Evolutionary conservation across 2,888 invertebrate species (phyloP), one percentile per base, ranked within the genome.

Genomic region (Lasioglossum zephyrum): DNA sequence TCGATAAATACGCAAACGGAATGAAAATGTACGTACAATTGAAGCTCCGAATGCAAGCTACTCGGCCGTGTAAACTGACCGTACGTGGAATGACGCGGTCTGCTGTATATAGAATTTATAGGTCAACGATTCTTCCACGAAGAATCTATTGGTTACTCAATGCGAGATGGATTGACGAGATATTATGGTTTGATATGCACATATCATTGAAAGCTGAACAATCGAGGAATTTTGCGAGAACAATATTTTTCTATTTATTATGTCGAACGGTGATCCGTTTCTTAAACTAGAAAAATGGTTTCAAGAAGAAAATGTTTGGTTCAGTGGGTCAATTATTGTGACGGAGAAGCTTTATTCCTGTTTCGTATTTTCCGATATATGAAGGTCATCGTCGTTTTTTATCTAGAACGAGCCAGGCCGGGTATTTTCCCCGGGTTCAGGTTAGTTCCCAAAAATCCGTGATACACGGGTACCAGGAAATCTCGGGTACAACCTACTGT

Each of bases 11-110:
- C 53, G 22, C 8, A 31, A n/a, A 26, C 36, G 47, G 39, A 77
- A 78, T 73, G 66, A 73, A 73, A 78, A 53, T 66, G 76, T 76
- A 5, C 53, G 47, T 36, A 57, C 53, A 49, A 69, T 53, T 18
- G 66, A 26, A 36, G 44, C 63, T 41, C 44, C 18, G 39, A 73
- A 63, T 49, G 39, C 66, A 11, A n/a, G n/a, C 16, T 49, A 47
- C 44, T n/a, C 16, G 49, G 16, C 39, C 69, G 49, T 49, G 60
- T 49, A 49, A 77, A 77, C 44, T 69, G 77, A 22, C n/a, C 47
- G 49, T 44, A 39, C 44, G 31, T 4, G 44, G 26, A 22, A 47
- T 18, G 18, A 11, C 39, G n/a, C 26, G 72, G 22, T 70, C 41
- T 39, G 39, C 36, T 22, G 39, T 69, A 39, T 39, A 22, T 69